Conservation (phyloP, 2,113 vertebrate species). For the Bubo blakistoni region DNA sequence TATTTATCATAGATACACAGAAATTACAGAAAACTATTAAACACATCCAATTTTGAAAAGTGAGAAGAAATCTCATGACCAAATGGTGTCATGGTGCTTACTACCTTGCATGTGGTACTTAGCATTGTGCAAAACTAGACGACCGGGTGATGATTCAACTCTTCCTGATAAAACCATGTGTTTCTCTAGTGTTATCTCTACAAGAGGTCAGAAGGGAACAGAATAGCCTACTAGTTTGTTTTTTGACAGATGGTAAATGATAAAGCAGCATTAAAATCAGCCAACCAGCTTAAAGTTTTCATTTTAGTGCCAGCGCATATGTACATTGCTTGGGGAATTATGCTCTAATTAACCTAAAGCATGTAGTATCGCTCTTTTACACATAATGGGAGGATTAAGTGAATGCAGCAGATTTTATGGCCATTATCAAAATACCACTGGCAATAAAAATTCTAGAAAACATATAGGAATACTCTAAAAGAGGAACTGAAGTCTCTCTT, state of each 20-base stretch:
- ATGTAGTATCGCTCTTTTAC: slow-evolving; percentile 23
- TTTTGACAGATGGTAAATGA: slow-evolving; percentile 29
- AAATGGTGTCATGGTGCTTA: background rate
- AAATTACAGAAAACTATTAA: background rate
- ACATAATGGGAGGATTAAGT: background rate
- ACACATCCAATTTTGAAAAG: background rate
- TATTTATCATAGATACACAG: background rate
- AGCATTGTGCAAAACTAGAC: background rate
- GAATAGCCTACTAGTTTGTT: background rate
- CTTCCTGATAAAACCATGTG: background rate
- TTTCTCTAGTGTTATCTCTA: background rate
- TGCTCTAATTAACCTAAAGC: slow-evolving; percentile 30
- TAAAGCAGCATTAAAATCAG: slow-evolving; percentile 14
- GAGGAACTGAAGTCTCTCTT: background rate
- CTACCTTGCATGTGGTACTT: background rate
- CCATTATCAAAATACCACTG: background rate
- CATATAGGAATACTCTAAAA: background rate
- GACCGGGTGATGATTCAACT: background rate
- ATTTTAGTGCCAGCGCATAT: background rate
- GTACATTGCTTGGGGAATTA: slow-evolving; percentile 1
- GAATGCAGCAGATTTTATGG: background rate
- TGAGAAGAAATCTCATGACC: background rate
- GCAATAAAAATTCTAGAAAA: background rate
- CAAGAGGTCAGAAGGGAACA: background rate
- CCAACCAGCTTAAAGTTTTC: background rate